Percentiles rank a stretch among this genome's conserved stretches.
phyloP scores from a whole-genome alignment of 2,113 vertebrate species.

The Cyanoliseus patagonus region DNA sequence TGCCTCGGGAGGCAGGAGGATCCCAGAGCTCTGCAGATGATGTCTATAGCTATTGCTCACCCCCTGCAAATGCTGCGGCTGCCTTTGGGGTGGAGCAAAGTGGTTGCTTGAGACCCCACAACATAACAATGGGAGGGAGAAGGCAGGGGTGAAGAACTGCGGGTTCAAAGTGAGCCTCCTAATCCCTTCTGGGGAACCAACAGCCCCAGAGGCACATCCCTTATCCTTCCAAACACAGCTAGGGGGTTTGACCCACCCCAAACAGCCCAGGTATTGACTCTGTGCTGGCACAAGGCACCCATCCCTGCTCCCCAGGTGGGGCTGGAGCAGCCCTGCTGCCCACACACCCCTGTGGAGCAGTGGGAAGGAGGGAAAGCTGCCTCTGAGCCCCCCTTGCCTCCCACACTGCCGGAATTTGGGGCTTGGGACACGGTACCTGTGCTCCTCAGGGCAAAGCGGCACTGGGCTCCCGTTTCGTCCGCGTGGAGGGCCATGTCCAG shows the following conservation, averaged over 20 bases:
- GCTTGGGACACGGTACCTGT: rapidly evolving
- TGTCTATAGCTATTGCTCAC: constrained; percentile 43
- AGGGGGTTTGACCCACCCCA: neutral
- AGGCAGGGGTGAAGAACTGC: neutral
- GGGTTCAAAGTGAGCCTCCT: neutral
- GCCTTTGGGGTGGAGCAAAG: constrained; percentile 36
- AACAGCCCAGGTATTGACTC: neutral
- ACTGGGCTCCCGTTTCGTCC: neutral
- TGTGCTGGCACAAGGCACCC: rapidly evolving
- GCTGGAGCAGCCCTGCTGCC: neutral
- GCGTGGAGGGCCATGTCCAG: neutral
- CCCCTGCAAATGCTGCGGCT: neutral
- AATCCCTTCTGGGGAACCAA: neutral
- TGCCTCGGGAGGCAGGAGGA: neutral
- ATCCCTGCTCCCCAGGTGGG: neutral
- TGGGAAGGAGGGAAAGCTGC: neutral
- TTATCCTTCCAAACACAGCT: neutral
- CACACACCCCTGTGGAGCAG: neutral
- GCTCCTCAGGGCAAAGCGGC: neutral
- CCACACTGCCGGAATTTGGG: rapidly evolving
- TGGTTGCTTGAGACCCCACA: neutral
- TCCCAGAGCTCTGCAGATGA: constrained; percentile 37
- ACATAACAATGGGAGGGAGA: neutral
- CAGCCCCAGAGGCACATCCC: neutral
- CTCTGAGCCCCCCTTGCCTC: neutral